Evolutionary conservation across 2,113 vertebrate genomes (phyloP), one percentile per base, ranked within the genome.

Genomic region (Alaudala cheleensis): DNA sequence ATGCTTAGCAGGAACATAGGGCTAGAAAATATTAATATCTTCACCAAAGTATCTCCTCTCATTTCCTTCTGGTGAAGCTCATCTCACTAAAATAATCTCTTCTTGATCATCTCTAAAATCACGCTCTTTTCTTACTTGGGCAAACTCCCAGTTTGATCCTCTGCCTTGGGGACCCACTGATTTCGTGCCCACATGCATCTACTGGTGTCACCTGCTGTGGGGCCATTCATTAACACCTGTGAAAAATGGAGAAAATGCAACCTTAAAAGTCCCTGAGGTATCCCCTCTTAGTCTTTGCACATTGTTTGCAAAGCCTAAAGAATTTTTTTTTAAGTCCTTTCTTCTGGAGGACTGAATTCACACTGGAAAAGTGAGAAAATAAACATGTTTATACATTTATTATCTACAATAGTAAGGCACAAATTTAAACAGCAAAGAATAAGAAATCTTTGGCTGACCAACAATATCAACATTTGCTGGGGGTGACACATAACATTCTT

Each of bases 371-470:
- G 64, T 70, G 66, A 93, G 82, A 92, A 96, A 95, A 84, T 81
- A 88, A 91, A 90, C 53, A 74, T 79, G 95, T 97, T 97, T 90
- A 97, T 96, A 96, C 96, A 94, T 98, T 98, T 98, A 98, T 98
- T 98, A 98, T 97, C 95, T 98, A 98, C 98, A 98, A 98, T 97
- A 97, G 96, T 98, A 98, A 98, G 98, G 98, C 98, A 98, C 98
- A 95, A 93, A 93, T 97, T 97, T 93, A 98, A 98, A 97, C 98
- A 98, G 97, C 97, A 97, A 97, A 97, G 96, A 97, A 96, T 67
- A 97, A 86, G 93, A 97, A 96, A 95, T 98, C 98, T 98, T 98
- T 98, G 98, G 98, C 97, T 96, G 94, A 97, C 94, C 88, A 93
- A 97, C 96, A 92, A 84, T 47, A 95, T 95, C 94, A 86, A 58